Conservation (phyloP, 2,113 vertebrate genomes). For the Toxostoma redivivum region DNA sequence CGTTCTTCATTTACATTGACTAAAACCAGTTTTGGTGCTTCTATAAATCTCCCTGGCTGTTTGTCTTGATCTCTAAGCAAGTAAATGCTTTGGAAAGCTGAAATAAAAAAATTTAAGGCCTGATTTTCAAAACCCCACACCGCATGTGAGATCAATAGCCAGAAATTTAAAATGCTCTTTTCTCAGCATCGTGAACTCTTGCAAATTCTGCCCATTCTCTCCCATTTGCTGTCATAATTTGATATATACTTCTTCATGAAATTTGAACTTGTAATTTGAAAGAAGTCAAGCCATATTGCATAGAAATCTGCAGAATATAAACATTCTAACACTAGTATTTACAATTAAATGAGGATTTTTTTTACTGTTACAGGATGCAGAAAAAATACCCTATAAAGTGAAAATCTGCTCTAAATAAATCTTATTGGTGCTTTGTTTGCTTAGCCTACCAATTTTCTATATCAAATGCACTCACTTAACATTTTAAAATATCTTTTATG, state of each 20-base stretch:
- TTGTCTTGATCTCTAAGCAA: background rate
- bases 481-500: background rate
- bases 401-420: background rate
- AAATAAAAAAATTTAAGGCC: background rate
- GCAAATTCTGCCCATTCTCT: background rate
- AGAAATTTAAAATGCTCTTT: background rate
- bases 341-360: background rate
- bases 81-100: background rate
- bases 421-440: background rate
- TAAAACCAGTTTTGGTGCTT: background rate
- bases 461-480: background rate
- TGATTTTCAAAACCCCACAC: background rate
- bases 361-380: background rate
- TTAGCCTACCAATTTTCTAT: background rate
- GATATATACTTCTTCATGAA: background rate
- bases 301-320: background rate
- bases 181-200: background rate
- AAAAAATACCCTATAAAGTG: background rate
- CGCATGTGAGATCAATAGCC: background rate
- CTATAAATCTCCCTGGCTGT: background rate
- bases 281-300: background rate
- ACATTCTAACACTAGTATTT: background rate
- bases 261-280: background rate
- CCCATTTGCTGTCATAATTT: background rate
- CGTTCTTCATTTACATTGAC: background rate